These are phyloP conservation scores for Paraplagusia blochii DNA, from an alignment of 2,113 vertebrate species.

Conservation along the genomic window DNA sequence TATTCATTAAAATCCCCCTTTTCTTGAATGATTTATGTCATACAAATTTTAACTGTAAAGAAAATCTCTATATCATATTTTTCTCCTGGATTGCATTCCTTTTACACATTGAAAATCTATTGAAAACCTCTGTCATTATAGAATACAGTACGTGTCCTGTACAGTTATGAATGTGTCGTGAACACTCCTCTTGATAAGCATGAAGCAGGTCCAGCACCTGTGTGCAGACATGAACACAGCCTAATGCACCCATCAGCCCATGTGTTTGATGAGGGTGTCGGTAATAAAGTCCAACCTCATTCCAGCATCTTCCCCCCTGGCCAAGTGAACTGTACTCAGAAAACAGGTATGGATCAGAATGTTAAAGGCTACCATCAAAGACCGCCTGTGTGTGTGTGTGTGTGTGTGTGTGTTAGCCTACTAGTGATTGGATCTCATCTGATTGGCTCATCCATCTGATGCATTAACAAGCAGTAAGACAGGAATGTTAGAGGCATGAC, in stretches of 20 bases:
- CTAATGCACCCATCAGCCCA: neutral
- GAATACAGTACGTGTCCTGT: too few species aligned
- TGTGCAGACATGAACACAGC: conserved; percentile 16
- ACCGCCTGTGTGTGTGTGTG: conserved; percentile 39
- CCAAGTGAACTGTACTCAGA: conserved; percentile 54
- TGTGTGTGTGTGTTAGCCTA: conserved; percentile 36
- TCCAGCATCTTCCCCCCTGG: conserved; percentile 41
- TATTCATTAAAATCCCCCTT: too few species aligned
- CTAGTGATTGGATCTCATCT: conserved; percentile 66
- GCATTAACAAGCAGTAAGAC: conserved; percentile 44
- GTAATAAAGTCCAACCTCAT: conserved; percentile 44
- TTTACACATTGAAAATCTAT: too few species aligned
- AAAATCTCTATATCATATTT: too few species aligned
- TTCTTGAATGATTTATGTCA: too few species aligned
- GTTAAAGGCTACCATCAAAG: conserved; percentile 76
- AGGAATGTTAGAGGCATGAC: conserved; percentile 46
- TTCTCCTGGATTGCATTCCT: too few species aligned
- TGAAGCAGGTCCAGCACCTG: conserved; percentile 9
- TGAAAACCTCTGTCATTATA: too few species aligned
- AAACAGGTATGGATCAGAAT: conserved; percentile 71
- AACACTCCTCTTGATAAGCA: too few species aligned
- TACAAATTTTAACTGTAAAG: too few species aligned
- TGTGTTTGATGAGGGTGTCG: conserved; percentile 34
- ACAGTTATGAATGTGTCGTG: too few species aligned
- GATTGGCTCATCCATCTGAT: conserved; percentile 63